phyloP scores from a whole-genome alignment of 1,140 invertebrate genomes.

The Luehdorfia chinensis region DNA sequence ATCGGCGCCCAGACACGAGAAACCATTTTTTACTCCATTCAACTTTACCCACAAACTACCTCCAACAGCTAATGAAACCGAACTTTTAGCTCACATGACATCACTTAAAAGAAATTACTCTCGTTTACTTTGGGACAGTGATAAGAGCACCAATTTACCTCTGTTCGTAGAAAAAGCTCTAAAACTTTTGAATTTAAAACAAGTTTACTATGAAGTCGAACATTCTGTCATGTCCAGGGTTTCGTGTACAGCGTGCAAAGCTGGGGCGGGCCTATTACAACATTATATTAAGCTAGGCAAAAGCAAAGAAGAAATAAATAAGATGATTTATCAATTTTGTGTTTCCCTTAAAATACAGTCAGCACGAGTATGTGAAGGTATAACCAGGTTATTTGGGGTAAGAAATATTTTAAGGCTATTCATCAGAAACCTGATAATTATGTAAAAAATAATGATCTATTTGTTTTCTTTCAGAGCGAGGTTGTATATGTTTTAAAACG shows the following conservation, averaged over 20 bases:
- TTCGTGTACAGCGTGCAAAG: conserved; percentile 93
- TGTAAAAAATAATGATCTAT: too few relatives aligned
- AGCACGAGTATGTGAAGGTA: conserved; percentile 90
- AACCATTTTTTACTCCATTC: conserved; percentile 72
- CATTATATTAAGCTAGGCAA: conserved; percentile 91
- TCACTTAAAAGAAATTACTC: conserved; percentile 77
- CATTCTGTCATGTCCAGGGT: conserved; percentile 94
- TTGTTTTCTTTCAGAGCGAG: conserved; percentile 81
- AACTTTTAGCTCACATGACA: conserved; percentile 74
- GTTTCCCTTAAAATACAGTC: conserved; percentile 91
- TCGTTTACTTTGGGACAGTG: conserved; percentile 84
- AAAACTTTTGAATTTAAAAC: conserved; percentile 87
- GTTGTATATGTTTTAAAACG: conserved; percentile 89
- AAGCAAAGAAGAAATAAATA: conserved; percentile 90
- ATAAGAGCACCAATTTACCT: conserved; percentile 83
- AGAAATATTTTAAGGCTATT: conserved; percentile 44
- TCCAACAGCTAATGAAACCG: conserved; percentile 72
- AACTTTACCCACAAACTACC: conserved; percentile 76
- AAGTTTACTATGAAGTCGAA: conserved; percentile 90
- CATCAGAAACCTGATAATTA: conserved; percentile 1
- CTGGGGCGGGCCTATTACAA: conserved; percentile 89
- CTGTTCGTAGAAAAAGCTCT: conserved; percentile 89
- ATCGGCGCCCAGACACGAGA: conserved; percentile 69
- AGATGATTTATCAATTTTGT: conserved; percentile 90
- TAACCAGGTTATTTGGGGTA: conserved; percentile 90